Percentiles rank a stretch among this genome's conserved stretches.
Evolutionary conservation across 2,113 vertebrate species (phyloP).

Genomic region (Prunella himalayana): DNA sequence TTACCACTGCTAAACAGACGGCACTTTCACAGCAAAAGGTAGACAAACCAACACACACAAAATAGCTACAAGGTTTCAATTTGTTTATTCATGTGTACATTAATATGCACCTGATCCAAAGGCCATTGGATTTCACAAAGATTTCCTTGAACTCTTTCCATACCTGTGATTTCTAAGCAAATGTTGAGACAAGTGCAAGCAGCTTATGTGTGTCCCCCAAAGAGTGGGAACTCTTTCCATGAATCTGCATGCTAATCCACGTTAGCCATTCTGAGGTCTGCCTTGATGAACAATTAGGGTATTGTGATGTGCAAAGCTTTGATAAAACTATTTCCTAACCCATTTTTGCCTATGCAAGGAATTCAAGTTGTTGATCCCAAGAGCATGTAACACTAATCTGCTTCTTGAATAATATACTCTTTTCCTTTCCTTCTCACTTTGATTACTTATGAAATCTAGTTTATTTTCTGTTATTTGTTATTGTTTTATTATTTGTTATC

Average conservation of each 20-base stretch:
- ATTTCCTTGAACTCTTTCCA: not conserved
- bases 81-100: not conserved
- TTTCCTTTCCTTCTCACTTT: not conserved
- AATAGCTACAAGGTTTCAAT: not conserved
- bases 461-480: slow-evolving; percentile 9
- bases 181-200: not conserved
- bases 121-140: not conserved
- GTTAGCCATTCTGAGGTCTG: not conserved
- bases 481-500: slow-evolving; percentile 36
- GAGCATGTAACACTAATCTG: not conserved
- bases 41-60: not conserved
- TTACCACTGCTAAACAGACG: not conserved
- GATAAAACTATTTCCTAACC: not conserved
- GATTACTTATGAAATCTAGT: not conserved
- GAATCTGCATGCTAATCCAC: not conserved
- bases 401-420: not conserved
- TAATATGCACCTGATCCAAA: not conserved
- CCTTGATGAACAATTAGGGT: not conserved
- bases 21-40: not conserved
- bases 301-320: not conserved
- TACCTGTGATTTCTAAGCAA: not conserved
- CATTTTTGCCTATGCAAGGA: not conserved
- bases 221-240: too few relatives aligned
- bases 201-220: not conserved
- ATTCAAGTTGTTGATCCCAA: not conserved